A percentile compares a stretch with the other conserved stretches of the same genome.
Conservation (phyloP, 2,888 invertebrate genomes). For the Hydrotaea diabolus region DNA sequence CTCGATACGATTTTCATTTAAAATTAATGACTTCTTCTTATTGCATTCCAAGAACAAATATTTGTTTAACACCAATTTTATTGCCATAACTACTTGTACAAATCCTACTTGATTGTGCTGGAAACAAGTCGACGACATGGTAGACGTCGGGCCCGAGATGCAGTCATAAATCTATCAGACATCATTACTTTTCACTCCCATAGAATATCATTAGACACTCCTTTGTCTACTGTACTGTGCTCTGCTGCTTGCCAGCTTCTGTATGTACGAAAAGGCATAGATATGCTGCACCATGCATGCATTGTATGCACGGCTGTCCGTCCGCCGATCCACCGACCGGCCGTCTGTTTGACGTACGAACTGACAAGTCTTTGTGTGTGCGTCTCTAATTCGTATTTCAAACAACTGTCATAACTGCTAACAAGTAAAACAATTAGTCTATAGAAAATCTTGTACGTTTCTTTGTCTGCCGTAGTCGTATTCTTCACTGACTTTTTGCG, state of each 20-base stretch:
- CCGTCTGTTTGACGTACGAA: not conserved
- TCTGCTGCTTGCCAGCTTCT: conserved; percentile 31
- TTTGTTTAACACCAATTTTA: conserved; percentile 44
- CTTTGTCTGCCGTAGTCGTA: not conserved
- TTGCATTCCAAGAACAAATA: conserved; percentile 33
- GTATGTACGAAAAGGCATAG: not conserved
- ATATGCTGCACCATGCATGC: not conserved
- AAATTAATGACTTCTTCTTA: conserved; percentile 49
- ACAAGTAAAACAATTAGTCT: conserved; percentile 57
- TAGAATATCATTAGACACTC: conserved; percentile 59
- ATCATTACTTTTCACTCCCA: conserved; percentile 60
- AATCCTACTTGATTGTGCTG: conserved; percentile 47
- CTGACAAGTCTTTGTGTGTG: not conserved
- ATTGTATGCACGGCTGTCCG: not conserved
- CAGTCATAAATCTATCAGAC: conserved; percentile 55
- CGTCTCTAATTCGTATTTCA: conserved; percentile 46
- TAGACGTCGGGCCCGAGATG: not conserved
- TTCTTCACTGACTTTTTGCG: not conserved
- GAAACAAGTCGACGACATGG: conserved; percentile 9
- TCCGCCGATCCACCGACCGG: not conserved
- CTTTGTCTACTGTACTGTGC: conserved; percentile 50
- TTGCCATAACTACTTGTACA: conserved; percentile 42
- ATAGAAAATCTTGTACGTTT: conserved; percentile 41
- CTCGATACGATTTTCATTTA: conserved; percentile 38
- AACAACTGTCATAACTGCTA: conserved; percentile 58